phyloP scores from a whole-genome alignment of 2,797 vertebrate genomes.

The Acridotheres tristis region DNA sequence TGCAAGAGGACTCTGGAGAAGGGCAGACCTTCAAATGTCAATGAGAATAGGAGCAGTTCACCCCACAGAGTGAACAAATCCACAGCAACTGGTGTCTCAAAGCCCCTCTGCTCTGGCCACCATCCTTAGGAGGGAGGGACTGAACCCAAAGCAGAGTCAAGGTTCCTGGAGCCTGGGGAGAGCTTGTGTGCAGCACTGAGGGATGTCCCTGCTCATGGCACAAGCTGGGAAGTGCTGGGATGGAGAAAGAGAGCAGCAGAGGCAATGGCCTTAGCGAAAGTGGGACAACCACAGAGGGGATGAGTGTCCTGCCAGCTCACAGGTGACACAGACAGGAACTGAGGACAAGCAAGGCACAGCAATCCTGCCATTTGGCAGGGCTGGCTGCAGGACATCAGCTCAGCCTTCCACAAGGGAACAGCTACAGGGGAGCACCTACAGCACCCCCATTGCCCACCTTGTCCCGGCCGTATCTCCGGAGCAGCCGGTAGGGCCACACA shows the following conservation, averaged over 20 bases:
- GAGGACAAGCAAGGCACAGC: neutral
- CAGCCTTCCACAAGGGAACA: neutral
- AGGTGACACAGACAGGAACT: neutral
- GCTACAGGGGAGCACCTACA: rapidly evolving
- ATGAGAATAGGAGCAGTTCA: rapidly evolving
- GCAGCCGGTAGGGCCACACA: slow-evolving; percentile 93
- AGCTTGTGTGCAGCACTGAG: neutral
- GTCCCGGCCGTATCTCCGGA: slow-evolving; percentile 93
- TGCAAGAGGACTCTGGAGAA: neutral
- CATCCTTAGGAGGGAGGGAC: neutral
- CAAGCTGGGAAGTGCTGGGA: rapidly evolving
- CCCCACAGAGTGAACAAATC: neutral
- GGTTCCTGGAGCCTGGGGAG: neutral
- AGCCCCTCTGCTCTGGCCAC: neutral
- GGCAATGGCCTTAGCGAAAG: neutral
- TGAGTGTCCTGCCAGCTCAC: rapidly evolving
- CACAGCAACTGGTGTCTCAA: neutral
- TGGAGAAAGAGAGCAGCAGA: neutral
- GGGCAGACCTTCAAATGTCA: neutral
- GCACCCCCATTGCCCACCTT: slow-evolving; percentile 75
- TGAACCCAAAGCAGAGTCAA: neutral
- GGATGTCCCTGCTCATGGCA: neutral
- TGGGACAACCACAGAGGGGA: neutral
- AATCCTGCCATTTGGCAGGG: neutral
- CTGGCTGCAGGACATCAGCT: neutral